Evolutionary conservation across 1,140 invertebrate genomes (phyloP).

Genomic region (Fopius arisanus): DNA sequence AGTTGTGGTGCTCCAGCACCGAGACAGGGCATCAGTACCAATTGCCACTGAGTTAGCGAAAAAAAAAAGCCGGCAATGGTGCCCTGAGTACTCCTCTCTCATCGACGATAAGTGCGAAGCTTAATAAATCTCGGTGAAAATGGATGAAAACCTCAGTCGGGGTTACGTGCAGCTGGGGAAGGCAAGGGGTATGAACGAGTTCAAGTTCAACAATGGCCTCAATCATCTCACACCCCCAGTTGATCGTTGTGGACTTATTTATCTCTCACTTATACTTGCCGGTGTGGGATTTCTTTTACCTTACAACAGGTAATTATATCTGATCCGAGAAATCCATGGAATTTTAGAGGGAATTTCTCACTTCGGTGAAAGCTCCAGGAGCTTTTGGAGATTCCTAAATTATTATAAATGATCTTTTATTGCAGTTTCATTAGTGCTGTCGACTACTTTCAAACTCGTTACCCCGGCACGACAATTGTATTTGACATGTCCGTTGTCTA

Average conservation of each 20-base stretch:
- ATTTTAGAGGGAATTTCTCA: no score
- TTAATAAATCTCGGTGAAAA: constrained; percentile 45
- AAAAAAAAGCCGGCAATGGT: background rate
- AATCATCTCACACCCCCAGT: constrained; percentile 73
- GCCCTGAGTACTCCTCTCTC: constrained; percentile 26
- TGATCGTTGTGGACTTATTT: constrained; percentile 81
- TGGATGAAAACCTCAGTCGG: constrained; percentile 74
- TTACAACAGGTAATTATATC: constrained; percentile 78
- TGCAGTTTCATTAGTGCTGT: constrained; percentile 88
- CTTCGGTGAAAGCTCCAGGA: no score
- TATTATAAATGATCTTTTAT: constrained; percentile 38
- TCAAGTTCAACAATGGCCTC: constrained; percentile 66
- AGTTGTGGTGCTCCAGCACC: background rate
- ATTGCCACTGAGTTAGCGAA: background rate
- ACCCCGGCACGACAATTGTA: constrained; percentile 83
- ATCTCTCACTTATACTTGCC: constrained; percentile 81
- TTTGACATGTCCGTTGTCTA: constrained; percentile 93
- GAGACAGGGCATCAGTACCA: constrained; percentile 18
- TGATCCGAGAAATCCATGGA: no score
- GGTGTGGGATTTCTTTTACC: constrained; percentile 91
- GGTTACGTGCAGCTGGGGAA: constrained; percentile 73
- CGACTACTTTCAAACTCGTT: constrained; percentile 86
- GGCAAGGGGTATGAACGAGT: constrained; percentile 64
- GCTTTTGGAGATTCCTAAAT: background rate
- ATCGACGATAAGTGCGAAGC: constrained; percentile 10